Base-by-base conservation (phyloP, 2,113 vertebrate genomes). In the Rattus norvegicus region DNA sequence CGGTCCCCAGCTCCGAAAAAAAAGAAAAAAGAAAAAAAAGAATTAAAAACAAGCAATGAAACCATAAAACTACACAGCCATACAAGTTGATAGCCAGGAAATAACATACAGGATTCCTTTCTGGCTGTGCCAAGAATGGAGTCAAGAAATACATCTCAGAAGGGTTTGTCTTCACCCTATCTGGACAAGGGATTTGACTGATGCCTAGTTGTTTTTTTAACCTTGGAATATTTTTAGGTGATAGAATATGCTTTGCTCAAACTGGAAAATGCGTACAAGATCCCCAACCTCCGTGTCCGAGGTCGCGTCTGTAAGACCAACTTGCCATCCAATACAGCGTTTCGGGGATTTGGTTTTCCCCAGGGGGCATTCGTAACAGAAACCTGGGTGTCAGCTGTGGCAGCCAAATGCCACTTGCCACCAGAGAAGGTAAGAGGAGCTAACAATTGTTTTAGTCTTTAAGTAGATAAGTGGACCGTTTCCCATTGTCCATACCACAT, bases 281-380 rank as follows among this genome's bases (percentile, higher is more conserved):
- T 99, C 88, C 98, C 97, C 17, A 99, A 99, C 98, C 97, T 99
- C 85, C 96, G 96, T 30, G 98, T 99, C 67, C 87, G 49, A 0
- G 96, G 96, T 0, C 90, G 73, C 0, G 98, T 98, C 43, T 99
- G 99, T 97, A 99, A 96, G 95, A 99, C 99, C 39, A 98, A 99
- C 97, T 98, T 99, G 95, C 99, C 99, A 2, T 99, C 99, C 91
- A 99, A 99, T 80, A 99, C 99, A 0, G 98, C 99, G 14, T 99
- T 99, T 95, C 95, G 98, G 16, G 99, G 99, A 59, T 99, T 99
- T 75, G 99, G 99, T 4, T 99, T 99, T 69, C 99, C 99, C 0
- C 99, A 99, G 69, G 77, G 97, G 84, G 91, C 98, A 56, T 65
- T 99, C 92, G 95, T 99, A 26, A 98, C 99, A 81, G 99, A 99